Evolutionary conservation across 2,113 vertebrate species (phyloP).

Genomic region (Phalacrocorax carbo): DNA sequence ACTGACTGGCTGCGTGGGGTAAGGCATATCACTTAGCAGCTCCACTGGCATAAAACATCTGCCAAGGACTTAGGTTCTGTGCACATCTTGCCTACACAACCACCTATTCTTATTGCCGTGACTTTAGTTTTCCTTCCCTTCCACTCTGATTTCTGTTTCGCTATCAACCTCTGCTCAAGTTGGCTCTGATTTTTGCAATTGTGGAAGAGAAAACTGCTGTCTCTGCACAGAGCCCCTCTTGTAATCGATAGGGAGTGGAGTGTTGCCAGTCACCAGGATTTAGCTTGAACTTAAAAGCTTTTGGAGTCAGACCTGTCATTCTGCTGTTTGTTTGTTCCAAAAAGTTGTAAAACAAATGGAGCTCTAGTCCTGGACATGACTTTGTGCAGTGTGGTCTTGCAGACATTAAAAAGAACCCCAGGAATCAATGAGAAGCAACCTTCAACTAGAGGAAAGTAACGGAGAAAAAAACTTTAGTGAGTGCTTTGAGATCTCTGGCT

Average conservation of each 20-base stretch:
- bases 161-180: background rate
- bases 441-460: background rate
- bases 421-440: background rate
- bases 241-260: background rate
- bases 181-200: background rate
- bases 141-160: background rate
- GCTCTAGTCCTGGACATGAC: background rate
- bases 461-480: background rate
- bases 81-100: background rate
- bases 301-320: background rate
- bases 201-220: background rate
- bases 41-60: background rate
- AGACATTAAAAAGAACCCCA: background rate
- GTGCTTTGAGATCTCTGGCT: background rate
- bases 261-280: background rate
- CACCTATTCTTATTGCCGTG: background rate
- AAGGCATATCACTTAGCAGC: background rate
- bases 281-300: background rate
- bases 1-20: fast-evolving
- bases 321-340: background rate
- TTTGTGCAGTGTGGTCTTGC: background rate
- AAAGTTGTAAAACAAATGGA: background rate
- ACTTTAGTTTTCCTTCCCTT: background rate
- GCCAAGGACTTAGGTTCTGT: background rate
- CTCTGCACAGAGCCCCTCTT: background rate